phyloP scores from a whole-genome alignment of 2,797 vertebrate genomes.

The Enteromius anoplus region DNA sequence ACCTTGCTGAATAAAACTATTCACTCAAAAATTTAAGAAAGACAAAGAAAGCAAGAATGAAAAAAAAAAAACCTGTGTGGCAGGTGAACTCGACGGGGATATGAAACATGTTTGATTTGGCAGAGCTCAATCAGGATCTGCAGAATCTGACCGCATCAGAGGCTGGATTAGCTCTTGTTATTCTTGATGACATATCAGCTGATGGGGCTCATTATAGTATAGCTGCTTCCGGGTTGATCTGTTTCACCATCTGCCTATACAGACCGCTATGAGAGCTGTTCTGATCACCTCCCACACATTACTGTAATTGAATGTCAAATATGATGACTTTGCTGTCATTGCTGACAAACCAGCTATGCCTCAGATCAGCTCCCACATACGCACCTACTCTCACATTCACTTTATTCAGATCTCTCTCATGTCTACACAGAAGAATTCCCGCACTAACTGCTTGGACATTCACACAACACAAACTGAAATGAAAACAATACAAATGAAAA shows the following conservation, averaged over 20 bases:
- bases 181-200: slow-evolving; percentile 25
- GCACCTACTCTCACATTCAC: not conserved
- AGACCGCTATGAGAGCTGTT: not conserved
- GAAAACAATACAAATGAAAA: not conserved
- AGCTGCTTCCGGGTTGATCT: slow-evolving; percentile 13
- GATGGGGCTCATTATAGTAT: slow-evolving; percentile 23
- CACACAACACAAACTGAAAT: not conserved
- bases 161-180: slow-evolving; percentile 14
- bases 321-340: slow-evolving; percentile 22
- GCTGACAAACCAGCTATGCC: slow-evolving; percentile 27
- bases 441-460: not conserved
- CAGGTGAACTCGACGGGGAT: not conserved
- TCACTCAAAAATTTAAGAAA: not conserved
- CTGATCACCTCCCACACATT: slow-evolving; percentile 19
- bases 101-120: slow-evolving; percentile 15
- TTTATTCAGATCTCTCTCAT: not conserved
- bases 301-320: slow-evolving; percentile 38
- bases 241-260: not conserved
- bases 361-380: slow-evolving; percentile 14
- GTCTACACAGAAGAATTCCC: not conserved
- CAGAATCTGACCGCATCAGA: slow-evolving; percentile 25
- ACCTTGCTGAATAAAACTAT: not conserved
- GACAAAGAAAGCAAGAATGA: not conserved
- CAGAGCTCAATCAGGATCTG: not conserved
- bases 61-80: not conserved